These are phyloP conservation scores for Catagonus wagneri DNA, from an alignment of 2,113 vertebrate species.

Conservation along the genomic window DNA sequence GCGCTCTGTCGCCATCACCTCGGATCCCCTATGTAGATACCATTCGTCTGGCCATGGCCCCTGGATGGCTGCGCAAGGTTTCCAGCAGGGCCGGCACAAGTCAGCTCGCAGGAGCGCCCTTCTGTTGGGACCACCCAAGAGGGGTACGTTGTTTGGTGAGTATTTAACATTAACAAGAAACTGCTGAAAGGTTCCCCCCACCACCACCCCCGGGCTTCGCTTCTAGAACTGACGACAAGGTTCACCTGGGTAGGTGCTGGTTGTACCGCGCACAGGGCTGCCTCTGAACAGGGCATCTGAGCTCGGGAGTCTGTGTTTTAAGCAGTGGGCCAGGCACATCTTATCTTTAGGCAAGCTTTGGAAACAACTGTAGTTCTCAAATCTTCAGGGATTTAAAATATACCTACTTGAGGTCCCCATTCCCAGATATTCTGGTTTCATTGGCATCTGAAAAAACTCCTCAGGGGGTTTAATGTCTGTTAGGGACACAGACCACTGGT, in stretches of 20 bases:
- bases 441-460: neutral
- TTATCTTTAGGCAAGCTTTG: conserved; percentile 9
- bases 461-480: neutral
- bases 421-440: conserved; percentile 15
- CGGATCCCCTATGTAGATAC: too few relatives aligned
- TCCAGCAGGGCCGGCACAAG: neutral
- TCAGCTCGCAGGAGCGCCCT: neutral
- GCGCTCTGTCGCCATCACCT: neutral
- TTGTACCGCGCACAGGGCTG: too few relatives aligned
- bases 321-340: neutral
- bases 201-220: neutral
- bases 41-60: neutral
- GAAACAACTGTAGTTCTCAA: neutral
- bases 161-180: neutral
- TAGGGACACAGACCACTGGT: neutral
- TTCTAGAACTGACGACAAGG: neutral
- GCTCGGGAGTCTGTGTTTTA: neutral
- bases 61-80: neutral
- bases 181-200: neutral
- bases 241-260: neutral
- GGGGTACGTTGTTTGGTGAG: neutral
- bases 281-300: neutral
- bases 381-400: neutral
- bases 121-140: neutral
- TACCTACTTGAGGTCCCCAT: neutral